A percentile compares a stretch with the other conserved stretches of the same genome.
phyloP scores from a whole-genome alignment of 2,113 vertebrate genomes.

The Mystacornis crossleyi region DNA sequence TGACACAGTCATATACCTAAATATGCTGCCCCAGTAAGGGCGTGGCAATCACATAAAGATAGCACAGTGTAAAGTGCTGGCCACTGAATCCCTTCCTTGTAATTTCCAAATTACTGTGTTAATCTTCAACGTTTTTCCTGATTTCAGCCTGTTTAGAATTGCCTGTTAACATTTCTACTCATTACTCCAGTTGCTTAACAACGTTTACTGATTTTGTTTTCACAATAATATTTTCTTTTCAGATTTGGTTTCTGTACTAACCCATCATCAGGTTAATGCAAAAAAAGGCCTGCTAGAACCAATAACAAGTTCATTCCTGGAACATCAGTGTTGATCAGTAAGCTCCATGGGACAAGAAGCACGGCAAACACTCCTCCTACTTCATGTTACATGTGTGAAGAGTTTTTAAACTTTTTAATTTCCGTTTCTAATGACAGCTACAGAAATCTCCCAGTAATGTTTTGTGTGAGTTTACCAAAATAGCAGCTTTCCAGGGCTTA shows the following conservation, averaged over 20 bases:
- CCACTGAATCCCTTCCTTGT: neutral
- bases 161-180: neutral
- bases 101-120: neutral
- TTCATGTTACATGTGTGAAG: neutral
- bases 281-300: neutral
- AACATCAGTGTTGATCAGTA: neutral
- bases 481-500: neutral
- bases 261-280: neutral
- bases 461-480: neutral
- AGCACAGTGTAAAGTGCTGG: neutral
- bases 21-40: neutral
- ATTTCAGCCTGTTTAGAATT: constrained; percentile 4
- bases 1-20: neutral
- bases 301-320: neutral
- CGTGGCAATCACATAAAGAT: neutral
- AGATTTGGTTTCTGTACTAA: neutral
- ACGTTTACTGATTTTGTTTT: neutral
- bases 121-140: neutral
- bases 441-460: neutral
- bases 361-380: neutral
- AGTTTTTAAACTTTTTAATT: neutral
- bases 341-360: neutral
- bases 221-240: neutral
- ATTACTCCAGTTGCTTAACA: neutral
- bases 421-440: neutral